Conservation (phyloP, 2,888 invertebrate genomes). For the Meiosimyza decipiens region DNA sequence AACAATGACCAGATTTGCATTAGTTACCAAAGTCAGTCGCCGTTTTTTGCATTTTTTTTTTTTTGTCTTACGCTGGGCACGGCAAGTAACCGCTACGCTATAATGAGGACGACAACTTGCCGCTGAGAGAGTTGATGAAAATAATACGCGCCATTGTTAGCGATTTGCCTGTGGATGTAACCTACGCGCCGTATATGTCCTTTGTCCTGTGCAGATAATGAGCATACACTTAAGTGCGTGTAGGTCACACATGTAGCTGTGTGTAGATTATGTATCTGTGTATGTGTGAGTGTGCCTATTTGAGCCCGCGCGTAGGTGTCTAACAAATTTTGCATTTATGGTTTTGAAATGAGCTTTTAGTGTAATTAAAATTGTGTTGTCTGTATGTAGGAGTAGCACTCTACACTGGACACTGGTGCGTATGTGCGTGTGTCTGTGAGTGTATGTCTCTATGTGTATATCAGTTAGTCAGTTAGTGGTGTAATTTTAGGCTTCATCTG, state of each 20-base stretch:
- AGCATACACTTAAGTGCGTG: constrained; percentile 21
- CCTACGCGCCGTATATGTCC: not conserved
- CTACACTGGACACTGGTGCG: not conserved
- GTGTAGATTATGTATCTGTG: not conserved
- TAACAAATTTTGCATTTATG: constrained; percentile 44
- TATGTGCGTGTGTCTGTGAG: too few relatives aligned
- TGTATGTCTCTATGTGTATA: not conserved
- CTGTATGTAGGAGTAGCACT: not conserved
- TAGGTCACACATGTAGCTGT: not conserved
- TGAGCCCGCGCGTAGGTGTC: constrained; percentile 36
- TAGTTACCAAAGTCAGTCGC: too few relatives aligned
- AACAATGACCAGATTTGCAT: too few relatives aligned
- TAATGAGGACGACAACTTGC: not conserved
- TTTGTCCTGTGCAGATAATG: constrained; percentile 13
- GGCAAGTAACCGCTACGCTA: not conserved
- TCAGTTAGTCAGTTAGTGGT: not conserved
- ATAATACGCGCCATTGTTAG: constrained; percentile 12
- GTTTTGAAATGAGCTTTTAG: constrained; percentile 44
- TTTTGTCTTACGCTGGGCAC: not conserved
- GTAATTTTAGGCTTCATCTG: constrained; percentile 17
- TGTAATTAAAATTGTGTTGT: constrained; percentile 43
- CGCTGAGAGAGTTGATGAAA: not conserved
- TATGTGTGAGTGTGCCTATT: not conserved
- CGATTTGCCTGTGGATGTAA: constrained; percentile 8
- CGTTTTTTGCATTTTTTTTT: too few relatives aligned